phyloP scores from a whole-genome alignment of 2,797 vertebrate species.

The Eurystomus glaucurus region DNA sequence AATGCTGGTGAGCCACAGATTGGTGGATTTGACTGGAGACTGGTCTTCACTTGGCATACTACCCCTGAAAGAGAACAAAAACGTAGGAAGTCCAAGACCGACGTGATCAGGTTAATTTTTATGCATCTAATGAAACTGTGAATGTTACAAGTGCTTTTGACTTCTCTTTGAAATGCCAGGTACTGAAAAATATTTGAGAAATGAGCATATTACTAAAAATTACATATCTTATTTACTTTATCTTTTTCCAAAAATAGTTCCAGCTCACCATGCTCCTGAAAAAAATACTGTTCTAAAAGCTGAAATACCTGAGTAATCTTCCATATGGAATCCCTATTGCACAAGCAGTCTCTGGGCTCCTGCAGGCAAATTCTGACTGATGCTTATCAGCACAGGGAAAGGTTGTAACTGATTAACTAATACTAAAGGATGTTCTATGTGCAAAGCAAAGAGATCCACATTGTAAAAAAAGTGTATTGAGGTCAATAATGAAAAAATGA shows the following conservation, averaged over 20 bases:
- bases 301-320: not conserved
- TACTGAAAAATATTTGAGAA: not conserved
- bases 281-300: not conserved
- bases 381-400: not conserved
- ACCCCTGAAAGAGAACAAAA: conserved; percentile 90
- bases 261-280: not conserved
- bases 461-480: not conserved
- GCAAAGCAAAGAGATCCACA: accelerated
- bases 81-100: conserved; percentile 85
- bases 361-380: not conserved
- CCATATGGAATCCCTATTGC: not conserved
- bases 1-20: conserved; percentile 95
- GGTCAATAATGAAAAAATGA: not conserved
- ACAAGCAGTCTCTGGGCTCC: not conserved
- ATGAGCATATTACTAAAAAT: not conserved
- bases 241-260: not conserved
- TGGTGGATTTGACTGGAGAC: conserved; percentile 96
- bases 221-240: not conserved
- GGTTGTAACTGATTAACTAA: not conserved
- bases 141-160: not conserved
- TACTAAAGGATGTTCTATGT: not conserved
- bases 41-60: conserved; percentile 95
- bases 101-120: conserved; percentile 92
- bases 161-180: not conserved
- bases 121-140: not conserved